Base-by-base conservation (phyloP, 2,888 invertebrate species). In the Gryllus longicercus region DNA sequence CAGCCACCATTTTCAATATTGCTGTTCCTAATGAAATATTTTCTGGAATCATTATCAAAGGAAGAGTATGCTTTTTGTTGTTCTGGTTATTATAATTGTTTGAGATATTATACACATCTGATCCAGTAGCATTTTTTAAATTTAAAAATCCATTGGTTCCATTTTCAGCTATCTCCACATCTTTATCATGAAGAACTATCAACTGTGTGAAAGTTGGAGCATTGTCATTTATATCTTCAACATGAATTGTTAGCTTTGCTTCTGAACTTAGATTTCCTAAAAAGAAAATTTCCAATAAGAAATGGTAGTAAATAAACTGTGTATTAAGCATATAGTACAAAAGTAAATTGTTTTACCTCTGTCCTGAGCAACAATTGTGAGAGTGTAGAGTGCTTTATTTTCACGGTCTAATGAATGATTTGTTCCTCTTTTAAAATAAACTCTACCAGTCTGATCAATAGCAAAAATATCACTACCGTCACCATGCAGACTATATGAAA, bases 151-250 rank as follows among this genome's bases (percentile, higher is more conserved):
- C 63, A 63, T 63, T n/a, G n/a, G 63, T 63, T 63, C 38, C 76
- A 49, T 75, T 16, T 50, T 79, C 80, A 18, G 79, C 88, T 51
- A 94, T 89, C 81, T 92, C 91, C 38, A 94, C 88, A 12, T 90
- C 91, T 83, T 93, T 91, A 80, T 92, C 92, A 79, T 92, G 89
- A 8, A 93, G 91, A 74, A 95, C 91, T 1, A 91, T 89, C 83
- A 95, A 91, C 85, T 93, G 91, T 80, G 90, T 90, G 84, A 94
- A 94, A 79, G 88, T 88, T 0, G 95, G 95, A 18, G 91, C 85
- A 86, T 95, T 95, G 85, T 96, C 96, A 85, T 96, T 96, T 85
- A 93, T 92, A 85, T 96, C 96, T 8, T 92, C 90, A 49, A 96
- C 87, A 0, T 88, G 89, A 76, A 96, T 91, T 1, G 90, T 91